Evolutionary conservation across 2,888 invertebrate species (phyloP).

Genomic region (Phorcus lineatus): DNA sequence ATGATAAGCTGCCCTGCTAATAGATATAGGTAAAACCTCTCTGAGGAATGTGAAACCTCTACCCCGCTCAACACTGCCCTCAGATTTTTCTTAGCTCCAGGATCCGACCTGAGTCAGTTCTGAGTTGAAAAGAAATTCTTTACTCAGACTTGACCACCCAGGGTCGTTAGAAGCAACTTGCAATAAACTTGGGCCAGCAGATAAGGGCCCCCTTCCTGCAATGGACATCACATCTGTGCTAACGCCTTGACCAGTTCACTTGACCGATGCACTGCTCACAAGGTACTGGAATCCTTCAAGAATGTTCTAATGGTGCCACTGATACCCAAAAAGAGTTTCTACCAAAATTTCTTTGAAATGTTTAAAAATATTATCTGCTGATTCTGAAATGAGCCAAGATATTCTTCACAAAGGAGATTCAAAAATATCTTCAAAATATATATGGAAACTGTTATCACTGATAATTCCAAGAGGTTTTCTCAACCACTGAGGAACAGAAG

Average conservation of each 20-base stretch:
- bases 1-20: constrained; percentile 20
- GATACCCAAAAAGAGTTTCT: no score
- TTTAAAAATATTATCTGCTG: no score
- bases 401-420: no score
- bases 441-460: no score
- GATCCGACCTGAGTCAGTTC: not conserved
- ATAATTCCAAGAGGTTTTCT: no score
- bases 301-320: no score
- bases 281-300: no score
- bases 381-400: no score
- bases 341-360: no score
- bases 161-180: not conserved
- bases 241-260: not conserved
- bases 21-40: constrained; percentile 16
- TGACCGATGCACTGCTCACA: no score
- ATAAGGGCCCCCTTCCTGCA: not conserved
- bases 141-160: constrained; percentile 1
- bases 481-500: no score
- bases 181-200: not conserved
- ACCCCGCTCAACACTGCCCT: not conserved
- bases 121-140: not conserved
- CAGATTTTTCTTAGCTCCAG: not conserved
- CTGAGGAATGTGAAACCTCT: constrained; percentile 1
- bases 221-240: constrained; percentile 5
- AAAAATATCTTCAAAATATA: no score